A percentile compares a stretch with the other conserved stretches of the same genome.
Evolutionary conservation across 2,113 vertebrate species (phyloP).

Genomic region (Malurus melanocephalus): DNA sequence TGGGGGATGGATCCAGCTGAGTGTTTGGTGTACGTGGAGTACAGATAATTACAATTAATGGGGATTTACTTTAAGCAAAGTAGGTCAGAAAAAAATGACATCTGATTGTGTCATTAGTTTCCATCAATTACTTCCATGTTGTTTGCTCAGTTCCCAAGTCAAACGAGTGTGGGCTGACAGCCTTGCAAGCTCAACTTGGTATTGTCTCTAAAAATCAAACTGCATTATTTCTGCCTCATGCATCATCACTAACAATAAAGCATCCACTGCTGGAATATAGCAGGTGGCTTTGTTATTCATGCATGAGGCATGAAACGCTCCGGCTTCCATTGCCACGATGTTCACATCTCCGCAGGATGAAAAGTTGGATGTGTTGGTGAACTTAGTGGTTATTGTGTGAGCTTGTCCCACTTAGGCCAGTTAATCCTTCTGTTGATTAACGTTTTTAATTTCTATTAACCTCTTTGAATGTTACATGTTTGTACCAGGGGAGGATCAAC

Average conservation of each 20-base stretch:
- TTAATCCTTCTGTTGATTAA: neutral
- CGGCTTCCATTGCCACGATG: neutral
- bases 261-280: slow-evolving; percentile 33
- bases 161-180: slow-evolving; percentile 39
- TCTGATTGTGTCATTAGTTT: slow-evolving; percentile 52
- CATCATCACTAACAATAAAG: slow-evolving; percentile 56
- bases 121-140: slow-evolving; percentile 55
- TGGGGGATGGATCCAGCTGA: neutral
- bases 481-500: neutral
- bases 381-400: neutral
- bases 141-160: slow-evolving; percentile 52
- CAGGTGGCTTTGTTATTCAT: slow-evolving; percentile 58
- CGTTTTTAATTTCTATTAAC: neutral
- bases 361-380: neutral
- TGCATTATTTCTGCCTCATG: slow-evolving; percentile 61
- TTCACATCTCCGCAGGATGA: neutral
- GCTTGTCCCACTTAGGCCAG: neutral
- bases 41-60: slow-evolving; percentile 45
- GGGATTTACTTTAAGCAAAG: slow-evolving; percentile 41
- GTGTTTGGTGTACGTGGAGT: neutral
- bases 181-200: slow-evolving; percentile 43
- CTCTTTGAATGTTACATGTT: accelerated
- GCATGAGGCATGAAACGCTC: slow-evolving; percentile 35
- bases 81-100: slow-evolving; percentile 55
- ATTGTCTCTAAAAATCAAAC: slow-evolving; percentile 54